These are phyloP conservation scores for Gallinago stenura DNA, from an alignment of 2,797 vertebrate genomes.

Conservation along the genomic window DNA sequence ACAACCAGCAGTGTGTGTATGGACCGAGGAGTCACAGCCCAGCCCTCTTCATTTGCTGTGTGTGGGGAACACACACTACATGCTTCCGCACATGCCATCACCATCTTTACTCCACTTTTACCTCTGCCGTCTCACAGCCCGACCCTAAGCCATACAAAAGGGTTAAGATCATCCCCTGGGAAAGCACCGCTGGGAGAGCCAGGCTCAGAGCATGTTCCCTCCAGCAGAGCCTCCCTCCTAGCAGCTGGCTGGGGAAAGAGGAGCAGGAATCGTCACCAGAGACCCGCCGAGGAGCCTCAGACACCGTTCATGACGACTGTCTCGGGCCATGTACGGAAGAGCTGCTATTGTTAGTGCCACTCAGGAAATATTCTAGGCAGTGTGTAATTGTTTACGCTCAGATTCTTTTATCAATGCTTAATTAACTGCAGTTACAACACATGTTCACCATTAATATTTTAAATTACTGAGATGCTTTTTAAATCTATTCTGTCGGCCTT, in stretches of 20 bases:
- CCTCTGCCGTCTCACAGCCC: neutral
- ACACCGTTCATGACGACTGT: neutral
- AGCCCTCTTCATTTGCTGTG: too few species aligned
- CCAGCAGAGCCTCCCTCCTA: neutral
- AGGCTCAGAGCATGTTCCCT: neutral
- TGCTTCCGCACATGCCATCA: rapidly evolving
- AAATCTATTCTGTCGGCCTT: neutral
- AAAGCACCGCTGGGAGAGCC: neutral
- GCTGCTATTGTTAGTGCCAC: constrained; percentile 45
- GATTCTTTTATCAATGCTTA: constrained; percentile 41
- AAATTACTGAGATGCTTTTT: constrained; percentile 35
- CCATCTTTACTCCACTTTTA: neutral
- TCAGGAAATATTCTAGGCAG: constrained; percentile 58
- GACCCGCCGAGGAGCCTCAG: neutral
- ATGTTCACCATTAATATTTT: constrained; percentile 56
- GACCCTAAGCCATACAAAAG: neutral
- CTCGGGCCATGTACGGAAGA: neutral
- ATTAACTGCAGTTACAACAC: constrained; percentile 65
- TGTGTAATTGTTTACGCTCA: constrained; percentile 50
- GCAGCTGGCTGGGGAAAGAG: neutral
- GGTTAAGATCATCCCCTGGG: neutral
- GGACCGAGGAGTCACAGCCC: neutral
- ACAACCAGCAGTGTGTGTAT: neutral
- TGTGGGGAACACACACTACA: rapidly evolving
- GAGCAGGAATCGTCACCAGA: neutral